Evolutionary conservation across 2,888 invertebrate species (phyloP), one percentile per base, ranked within the genome.

Genomic region (Leptinotarsa haldemani): DNA sequence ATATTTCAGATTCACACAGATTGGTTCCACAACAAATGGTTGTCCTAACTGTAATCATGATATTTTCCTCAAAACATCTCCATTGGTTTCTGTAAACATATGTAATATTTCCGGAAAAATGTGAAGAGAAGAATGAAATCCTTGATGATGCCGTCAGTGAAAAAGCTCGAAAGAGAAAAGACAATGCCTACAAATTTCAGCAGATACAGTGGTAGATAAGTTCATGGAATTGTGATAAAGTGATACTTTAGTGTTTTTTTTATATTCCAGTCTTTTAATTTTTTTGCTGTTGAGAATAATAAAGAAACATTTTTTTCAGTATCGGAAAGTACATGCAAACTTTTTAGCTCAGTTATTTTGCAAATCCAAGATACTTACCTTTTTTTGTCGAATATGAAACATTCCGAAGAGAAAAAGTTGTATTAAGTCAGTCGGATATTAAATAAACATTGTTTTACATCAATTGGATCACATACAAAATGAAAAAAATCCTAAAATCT

Each of bases 211-310:
- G 12, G 16, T 4, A 7, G 3, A 30, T 61, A 4, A n/a, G 15
- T 56, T 4, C 22, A 16, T 40, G 40, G 30, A n/a, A 40, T n/a
- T 61, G 61, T 61, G 61, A 61, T 61, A 61, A 61, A 30, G 30
- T 61, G n/a, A 16, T 61, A 61, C 40, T 40, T 61, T 18, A 18
- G 52, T 61, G 18, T n/a, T 30, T 61, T 18, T 61, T 30, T 52
- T 18, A 52, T 18, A 52, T 56, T 56, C 56, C 25, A 56, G 56
- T 56, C 56, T 56, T 18, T 18, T 4, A 20, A 15, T 50, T 50
- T 5, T 50, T n/a, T 50, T 15, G 50, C 50, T 13, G 22, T 56
- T 18, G 52, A 52, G 12, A 52, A 52, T 9, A 18, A 18, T 52
- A 52, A 18, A 52, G 1, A 18, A 52, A 52, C n/a, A 52, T 7